Evolutionary conservation across 2,888 invertebrate species (phyloP), one percentile per base, ranked within the genome.

Genomic region (Thumatha senex): DNA sequence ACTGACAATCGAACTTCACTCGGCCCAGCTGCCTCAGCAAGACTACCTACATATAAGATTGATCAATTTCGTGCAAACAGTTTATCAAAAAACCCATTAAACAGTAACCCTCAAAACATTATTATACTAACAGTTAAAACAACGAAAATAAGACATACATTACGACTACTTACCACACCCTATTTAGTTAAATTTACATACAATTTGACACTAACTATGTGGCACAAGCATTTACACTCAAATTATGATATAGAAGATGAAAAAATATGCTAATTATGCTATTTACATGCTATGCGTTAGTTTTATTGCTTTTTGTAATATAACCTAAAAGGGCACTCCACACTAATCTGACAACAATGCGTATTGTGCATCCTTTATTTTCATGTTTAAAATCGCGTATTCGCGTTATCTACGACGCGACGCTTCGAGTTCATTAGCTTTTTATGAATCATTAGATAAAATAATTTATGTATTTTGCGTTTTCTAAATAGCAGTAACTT

Each of bases 261-360:
- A 64, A 67, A 70, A 65, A 51, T 59, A 74, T 69, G 69, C 61
- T 65, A 74, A 73, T 61, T 51, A 61, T 43, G 55, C 58, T 9
- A 69, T 72, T 70, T 48, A 46, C 61, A 67, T 50, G 54, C 55
- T 54, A 56, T 40, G 55, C 47, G 56, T 50, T 42, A 58, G 51
- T 51, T 65, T 61, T 61, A 58, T 46, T 51, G 51, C 18, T 46
- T 42, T 31, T 50, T 54, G 34, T 46, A 13, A 43, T 31, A 18
- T 15, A 15, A 40, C 12, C 13, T 38, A 29, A 13, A 34, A 40
- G 40, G 46, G 30, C 49, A 54, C 40, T 51, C 40, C 49, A 46
- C 11, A n/a, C n/a, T n/a, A 5, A 5, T 18, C n/a, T 40, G 29
- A 42, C 18, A 34, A 46, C 43, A 49, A 40, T 29, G 34, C 36